Evolutionary conservation across 2,888 invertebrate genomes (phyloP), one percentile per base, ranked within the genome.

Genomic region (Microplitis deprimator): DNA sequence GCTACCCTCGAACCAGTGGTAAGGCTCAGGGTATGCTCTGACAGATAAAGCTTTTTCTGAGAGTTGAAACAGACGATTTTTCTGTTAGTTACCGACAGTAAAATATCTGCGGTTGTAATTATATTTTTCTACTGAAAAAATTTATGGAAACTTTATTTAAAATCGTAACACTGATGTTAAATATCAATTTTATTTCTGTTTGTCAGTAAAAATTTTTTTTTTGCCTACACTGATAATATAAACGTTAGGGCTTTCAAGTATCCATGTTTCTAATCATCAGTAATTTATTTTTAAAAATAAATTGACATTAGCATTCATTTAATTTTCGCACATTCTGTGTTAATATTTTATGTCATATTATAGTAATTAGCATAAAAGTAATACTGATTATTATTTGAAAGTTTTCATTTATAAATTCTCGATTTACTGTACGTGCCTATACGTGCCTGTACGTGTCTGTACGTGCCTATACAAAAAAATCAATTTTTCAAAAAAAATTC

Each of bases 251-350:
- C 2, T 0, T 59, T 13, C 2, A 59, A 59, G 67, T 77, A 73
- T 83, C 29, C 29, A 29, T 29, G 29, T 79, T 59, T 81, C 74
- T 79, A 77, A 80, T 80, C 10, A 79, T 79, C 76, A 79, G 78
- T 83, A 62, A 79, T 88, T 86, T 89, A 89, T 88, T 89, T 88
- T 87, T 88, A 85, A 88, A 89, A 88, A 87, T 87, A 88, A 89
- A 85, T 87, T 87, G 86, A 89, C 89, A 88, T 86, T 84, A 81
- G 82, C 83, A 79, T 72, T 81, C 84, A 87, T 87, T 83, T 79
- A 87, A 83, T 84, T 80, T 81, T 83, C 82, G 81, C 82, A 80
- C 81, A 80, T 81, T 79, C 75, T 77, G 83, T 75, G 80, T 64
- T 74, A 73, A 73, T 67, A 62, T 68, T 59, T 76, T 29, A 29